These are phyloP conservation scores for Oncorhynchus clarkii DNA, from an alignment of 2,113 vertebrate genomes.

Conservation along the genomic window DNA sequence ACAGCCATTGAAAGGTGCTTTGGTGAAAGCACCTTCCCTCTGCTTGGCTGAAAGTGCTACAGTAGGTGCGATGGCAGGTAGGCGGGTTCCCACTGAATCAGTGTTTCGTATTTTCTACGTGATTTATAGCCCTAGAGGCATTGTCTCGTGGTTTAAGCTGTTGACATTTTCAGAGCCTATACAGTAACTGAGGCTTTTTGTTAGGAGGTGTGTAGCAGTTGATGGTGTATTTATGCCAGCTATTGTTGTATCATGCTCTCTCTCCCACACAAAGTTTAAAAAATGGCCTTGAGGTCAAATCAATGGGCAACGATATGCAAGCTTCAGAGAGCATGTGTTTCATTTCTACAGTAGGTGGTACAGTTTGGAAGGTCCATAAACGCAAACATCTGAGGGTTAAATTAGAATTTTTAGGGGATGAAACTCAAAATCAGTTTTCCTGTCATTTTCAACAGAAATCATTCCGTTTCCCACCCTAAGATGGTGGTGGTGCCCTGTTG, in stretches of 20 bases:
- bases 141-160: constrained; percentile 14
- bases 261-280: constrained; percentile 50
- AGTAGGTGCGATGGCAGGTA: constrained; percentile 16
- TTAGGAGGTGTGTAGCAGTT: constrained; percentile 28
- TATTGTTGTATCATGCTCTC: constrained; percentile 27
- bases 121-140: background rate
- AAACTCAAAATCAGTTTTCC: background rate
- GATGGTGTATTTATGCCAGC: constrained; percentile 49
- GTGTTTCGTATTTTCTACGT: background rate
- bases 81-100: constrained; percentile 38
- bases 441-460: no score
- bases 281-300: constrained; percentile 29
- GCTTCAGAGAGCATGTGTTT: constrained; percentile 19
- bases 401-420: background rate
- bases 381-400: background rate
- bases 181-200: constrained; percentile 18
- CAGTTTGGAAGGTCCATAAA: background rate
- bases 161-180: constrained; percentile 37
- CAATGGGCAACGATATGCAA: constrained; percentile 45
- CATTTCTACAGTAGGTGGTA: background rate
- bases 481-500: no score
- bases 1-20: constrained; percentile 37
- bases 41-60: constrained; percentile 22
- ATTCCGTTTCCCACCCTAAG: no score
- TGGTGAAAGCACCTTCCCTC: constrained; percentile 54